These are phyloP conservation scores for Bombus confusus DNA, from an alignment of 1,140 invertebrate species.

Conservation along the genomic window DNA sequence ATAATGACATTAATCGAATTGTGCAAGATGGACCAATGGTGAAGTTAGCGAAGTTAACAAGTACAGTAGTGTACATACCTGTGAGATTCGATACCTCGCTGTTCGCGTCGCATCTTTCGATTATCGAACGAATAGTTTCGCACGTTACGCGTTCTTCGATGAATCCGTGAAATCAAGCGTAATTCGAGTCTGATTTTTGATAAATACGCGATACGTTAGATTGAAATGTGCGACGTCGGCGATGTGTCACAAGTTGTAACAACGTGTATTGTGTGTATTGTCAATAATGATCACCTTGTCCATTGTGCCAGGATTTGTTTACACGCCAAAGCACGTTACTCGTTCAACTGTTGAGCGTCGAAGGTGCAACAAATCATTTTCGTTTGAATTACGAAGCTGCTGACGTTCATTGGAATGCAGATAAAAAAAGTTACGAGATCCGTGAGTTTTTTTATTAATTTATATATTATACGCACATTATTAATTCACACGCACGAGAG, in stretches of 20 bases:
- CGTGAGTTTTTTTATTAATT: background rate
- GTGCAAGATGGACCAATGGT: background rate
- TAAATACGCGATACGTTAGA: background rate
- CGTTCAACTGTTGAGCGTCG: background rate
- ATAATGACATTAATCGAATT: background rate
- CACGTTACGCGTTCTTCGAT: background rate
- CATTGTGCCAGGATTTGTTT: background rate
- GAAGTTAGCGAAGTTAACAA: background rate
- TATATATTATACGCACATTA: background rate
- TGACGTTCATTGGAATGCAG: background rate
- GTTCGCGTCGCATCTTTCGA: background rate
- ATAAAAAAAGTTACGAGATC: background rate
- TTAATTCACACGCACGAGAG: background rate
- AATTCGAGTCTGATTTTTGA: background rate
- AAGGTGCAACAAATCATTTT: background rate
- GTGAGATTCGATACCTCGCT: background rate
- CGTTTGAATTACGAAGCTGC: background rate
- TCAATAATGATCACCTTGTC: background rate
- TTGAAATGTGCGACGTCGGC: background rate
- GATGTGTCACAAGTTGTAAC: background rate
- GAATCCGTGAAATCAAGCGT: no score
- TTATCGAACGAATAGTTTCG: background rate
- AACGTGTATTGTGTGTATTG: background rate
- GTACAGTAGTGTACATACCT: background rate
- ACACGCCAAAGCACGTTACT: background rate